Evolutionary conservation across 2,888 invertebrate genomes (phyloP).

Genomic region (Cataglyphis cursor): DNA sequence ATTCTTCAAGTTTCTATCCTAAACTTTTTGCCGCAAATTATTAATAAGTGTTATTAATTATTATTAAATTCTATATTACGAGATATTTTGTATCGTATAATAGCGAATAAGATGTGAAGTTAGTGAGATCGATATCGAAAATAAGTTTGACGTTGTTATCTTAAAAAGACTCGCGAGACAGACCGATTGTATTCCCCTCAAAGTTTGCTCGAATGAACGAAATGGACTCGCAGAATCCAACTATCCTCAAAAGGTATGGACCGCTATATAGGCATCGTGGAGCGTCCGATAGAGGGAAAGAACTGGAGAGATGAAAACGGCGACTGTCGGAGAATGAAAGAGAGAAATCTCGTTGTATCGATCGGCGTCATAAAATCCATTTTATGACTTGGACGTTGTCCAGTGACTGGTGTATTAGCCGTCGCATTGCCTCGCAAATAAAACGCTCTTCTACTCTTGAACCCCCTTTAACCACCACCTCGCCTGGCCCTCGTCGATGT

Average conservation of each 20-base stretch:
- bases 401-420: slow-evolving; percentile 86
- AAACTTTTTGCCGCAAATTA: not conserved
- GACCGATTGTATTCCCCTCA: slow-evolving; percentile 61
- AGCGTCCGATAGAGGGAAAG: slow-evolving; percentile 67
- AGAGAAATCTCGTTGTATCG: slow-evolving; percentile 84
- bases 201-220: slow-evolving; percentile 70
- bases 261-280: slow-evolving; percentile 73
- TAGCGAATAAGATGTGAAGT: not conserved
- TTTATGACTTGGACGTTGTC: slow-evolving; percentile 86
- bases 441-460: slow-evolving; percentile 84
- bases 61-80: not conserved
- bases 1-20: not conserved
- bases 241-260: slow-evolving; percentile 70
- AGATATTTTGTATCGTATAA: not conserved
- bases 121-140: not conserved
- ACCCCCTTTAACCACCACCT: slow-evolving; percentile 80
- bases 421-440: slow-evolving; percentile 86
- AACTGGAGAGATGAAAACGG: slow-evolving; percentile 49
- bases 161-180: slow-evolving; percentile 64
- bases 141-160: slow-evolving; percentile 54
- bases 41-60: not conserved
- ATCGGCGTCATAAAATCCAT: slow-evolving; percentile 86
- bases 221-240: slow-evolving; percentile 76
- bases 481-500: slow-evolving; percentile 73
- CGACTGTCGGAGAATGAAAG: slow-evolving; percentile 72